These are phyloP conservation scores for Amiota minor DNA, from an alignment of 2,888 invertebrate genomes.

Conservation along the genomic window DNA sequence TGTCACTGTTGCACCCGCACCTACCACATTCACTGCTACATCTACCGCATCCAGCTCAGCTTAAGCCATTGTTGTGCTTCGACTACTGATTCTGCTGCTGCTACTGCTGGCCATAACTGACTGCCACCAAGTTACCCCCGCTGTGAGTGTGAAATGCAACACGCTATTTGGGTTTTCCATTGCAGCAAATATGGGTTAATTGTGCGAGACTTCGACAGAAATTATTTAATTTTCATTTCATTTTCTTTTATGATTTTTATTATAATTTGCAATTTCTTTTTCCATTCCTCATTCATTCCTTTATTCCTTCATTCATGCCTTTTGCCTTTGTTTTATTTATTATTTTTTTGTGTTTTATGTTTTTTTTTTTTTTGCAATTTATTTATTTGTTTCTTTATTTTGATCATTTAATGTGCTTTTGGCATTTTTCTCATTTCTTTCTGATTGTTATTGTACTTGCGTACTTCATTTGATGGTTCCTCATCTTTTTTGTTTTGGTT, in stretches of 20 bases:
- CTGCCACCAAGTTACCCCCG: constrained; percentile 34
- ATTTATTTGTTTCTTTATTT: constrained; percentile 38
- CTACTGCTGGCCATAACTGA: no score
- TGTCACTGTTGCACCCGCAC: not conserved
- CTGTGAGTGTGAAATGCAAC: constrained; percentile 67
- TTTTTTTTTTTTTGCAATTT: constrained; percentile 7
- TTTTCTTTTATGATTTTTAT: no score
- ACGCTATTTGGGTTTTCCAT: constrained; percentile 54
- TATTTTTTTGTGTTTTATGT: not conserved
- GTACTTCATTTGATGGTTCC: not conserved
- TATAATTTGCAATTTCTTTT: not conserved
- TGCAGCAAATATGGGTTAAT: constrained; percentile 61
- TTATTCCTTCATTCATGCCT: not conserved
- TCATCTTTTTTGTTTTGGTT: not conserved
- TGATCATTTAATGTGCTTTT: constrained; percentile 47
- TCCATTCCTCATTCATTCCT: not conserved
- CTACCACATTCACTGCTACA: not conserved
- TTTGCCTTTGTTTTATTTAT: constrained; percentile 28
- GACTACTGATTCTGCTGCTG: no score
- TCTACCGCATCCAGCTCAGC: no score
- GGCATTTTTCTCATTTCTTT: constrained; percentile 18
- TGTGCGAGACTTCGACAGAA: constrained; percentile 60
- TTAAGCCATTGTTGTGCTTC: no score
- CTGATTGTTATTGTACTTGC: not conserved
- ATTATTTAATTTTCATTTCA: constrained; percentile 54